phyloP scores from a whole-genome alignment of 2,797 vertebrate species.

The Pseudotriccus pelzelni region DNA sequence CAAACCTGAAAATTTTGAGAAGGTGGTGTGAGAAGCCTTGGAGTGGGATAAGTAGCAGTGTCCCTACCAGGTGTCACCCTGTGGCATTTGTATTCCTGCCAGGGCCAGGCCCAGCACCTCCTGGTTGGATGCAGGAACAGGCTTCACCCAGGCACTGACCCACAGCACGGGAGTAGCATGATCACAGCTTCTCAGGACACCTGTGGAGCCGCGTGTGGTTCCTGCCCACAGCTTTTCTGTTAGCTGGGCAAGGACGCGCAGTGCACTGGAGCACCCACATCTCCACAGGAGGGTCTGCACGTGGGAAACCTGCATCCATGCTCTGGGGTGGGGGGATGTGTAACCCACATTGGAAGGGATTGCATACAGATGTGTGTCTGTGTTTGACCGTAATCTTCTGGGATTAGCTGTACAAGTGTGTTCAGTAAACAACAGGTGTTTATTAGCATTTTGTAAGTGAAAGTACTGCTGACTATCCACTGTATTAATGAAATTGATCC shows the following conservation, averaged over 20 bases:
- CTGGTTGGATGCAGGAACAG: background rate
- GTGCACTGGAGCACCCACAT: background rate
- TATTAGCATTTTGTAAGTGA: background rate
- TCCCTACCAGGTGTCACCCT: background rate
- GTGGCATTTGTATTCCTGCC: background rate
- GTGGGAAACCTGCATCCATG: background rate
- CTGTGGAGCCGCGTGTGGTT: fast-evolving
- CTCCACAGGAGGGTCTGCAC: background rate
- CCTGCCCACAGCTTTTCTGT: background rate
- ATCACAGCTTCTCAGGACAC: fast-evolving
- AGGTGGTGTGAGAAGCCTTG: background rate
- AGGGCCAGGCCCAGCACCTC: background rate
- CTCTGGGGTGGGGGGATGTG: fast-evolving
- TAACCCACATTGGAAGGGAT: background rate
- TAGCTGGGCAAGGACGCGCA: background rate
- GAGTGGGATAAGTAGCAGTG: background rate
- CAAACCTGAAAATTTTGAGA: background rate
- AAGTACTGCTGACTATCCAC: background rate
- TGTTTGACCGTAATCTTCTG: background rate
- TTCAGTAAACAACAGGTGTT: background rate
- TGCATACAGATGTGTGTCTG: fast-evolving
- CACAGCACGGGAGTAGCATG: fast-evolving
- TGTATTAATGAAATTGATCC: background rate
- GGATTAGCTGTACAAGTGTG: background rate
- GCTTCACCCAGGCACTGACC: background rate